Conservation (phyloP, 2,797 vertebrate species). For the Poeciliopsis presidionis region DNA sequence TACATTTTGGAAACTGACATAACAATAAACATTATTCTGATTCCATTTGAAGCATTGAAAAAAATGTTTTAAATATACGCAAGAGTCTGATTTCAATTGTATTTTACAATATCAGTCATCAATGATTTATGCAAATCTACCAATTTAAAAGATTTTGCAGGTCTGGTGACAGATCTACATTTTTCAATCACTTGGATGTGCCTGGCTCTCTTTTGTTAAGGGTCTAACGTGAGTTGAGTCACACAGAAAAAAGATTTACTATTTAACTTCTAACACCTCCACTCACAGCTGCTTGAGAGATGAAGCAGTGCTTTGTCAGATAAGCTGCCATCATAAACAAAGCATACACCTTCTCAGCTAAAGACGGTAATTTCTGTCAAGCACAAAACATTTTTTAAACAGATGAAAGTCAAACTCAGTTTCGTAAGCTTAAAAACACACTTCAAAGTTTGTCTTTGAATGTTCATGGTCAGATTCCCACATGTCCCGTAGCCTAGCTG, state of each 20-base stretch:
- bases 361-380: conserved; percentile 43
- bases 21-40: background rate
- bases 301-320: conserved; percentile 53
- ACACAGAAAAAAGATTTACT: conserved; percentile 42
- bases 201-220: conserved; percentile 28
- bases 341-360: conserved; percentile 35
- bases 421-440: conserved; percentile 8
- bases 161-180: background rate
- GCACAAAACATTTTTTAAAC: conserved; percentile 11
- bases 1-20: background rate
- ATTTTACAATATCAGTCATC: conserved; percentile 24
- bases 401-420: conserved; percentile 11
- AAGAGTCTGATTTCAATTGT: background rate
- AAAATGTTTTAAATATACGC: background rate
- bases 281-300: conserved; percentile 50
- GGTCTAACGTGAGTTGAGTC: conserved; percentile 55
- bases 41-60: background rate
- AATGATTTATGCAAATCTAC: conserved; percentile 38
- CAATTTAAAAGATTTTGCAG: background rate
- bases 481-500: conserved; percentile 48
- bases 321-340: conserved; percentile 62
- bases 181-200: background rate
- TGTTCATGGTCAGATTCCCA: conserved; percentile 17
- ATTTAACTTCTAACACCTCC: conserved; percentile 45
- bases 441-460: conserved; percentile 14